Conservation (phyloP, 2,797 vertebrate genomes). For the Masticophis lateralis region DNA sequence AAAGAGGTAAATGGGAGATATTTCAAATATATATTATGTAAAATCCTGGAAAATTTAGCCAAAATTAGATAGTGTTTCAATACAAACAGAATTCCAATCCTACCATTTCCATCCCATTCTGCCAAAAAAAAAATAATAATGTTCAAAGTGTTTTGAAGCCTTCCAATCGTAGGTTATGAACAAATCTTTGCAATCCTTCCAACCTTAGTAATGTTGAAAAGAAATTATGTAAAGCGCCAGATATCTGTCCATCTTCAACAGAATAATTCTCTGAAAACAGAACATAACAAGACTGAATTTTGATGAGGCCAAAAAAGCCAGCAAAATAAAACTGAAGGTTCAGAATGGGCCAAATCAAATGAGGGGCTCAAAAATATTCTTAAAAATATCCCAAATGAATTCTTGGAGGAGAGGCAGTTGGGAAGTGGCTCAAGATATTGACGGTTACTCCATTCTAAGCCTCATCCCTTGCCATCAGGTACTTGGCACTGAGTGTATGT, state of each 20-base stretch:
- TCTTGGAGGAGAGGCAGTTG: background rate
- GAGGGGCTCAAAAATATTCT: background rate
- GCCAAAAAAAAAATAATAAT: background rate
- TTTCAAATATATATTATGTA: background rate
- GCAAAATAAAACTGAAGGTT: background rate
- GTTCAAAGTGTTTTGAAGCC: background rate
- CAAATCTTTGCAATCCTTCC: background rate
- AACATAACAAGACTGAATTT: background rate
- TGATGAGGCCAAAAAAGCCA: background rate
- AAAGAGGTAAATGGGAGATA: background rate
- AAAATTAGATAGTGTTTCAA: background rate
- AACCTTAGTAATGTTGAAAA: background rate
- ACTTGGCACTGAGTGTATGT: background rate
- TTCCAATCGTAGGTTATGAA: background rate
- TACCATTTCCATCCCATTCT: background rate
- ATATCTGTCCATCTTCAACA: background rate
- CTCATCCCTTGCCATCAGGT: background rate
- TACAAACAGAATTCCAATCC: background rate
- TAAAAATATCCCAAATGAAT: background rate
- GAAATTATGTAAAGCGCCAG: background rate
- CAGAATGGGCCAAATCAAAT: background rate
- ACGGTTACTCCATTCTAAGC: background rate
- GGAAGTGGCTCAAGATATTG: background rate
- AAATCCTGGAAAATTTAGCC: background rate
- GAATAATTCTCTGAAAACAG: background rate